These are phyloP conservation scores for Stegostoma tigrinum DNA, from an alignment of 2,113 vertebrate species.

Conservation along the genomic window DNA sequence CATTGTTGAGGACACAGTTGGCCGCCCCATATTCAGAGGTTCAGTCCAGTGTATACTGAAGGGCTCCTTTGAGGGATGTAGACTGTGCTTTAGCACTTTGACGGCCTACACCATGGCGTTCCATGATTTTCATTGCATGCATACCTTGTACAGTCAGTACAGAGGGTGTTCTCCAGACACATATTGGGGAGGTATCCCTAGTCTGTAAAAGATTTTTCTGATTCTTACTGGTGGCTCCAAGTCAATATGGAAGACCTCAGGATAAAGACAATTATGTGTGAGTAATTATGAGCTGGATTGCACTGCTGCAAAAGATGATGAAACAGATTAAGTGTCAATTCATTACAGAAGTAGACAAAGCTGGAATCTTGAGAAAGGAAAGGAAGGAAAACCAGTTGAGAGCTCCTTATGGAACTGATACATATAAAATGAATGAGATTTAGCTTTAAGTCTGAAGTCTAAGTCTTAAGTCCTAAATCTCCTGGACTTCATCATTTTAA, in stretches of 20 bases:
- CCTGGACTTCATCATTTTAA: not conserved
- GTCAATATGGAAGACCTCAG: not conserved
- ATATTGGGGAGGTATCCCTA: not conserved
- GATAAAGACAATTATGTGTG: not conserved
- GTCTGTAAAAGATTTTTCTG: not conserved
- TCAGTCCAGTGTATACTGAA: not conserved
- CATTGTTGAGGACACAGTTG: not conserved
- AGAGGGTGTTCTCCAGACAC: not conserved
- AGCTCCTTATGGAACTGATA: not conserved
- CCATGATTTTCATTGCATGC: not conserved
- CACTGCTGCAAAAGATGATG: not conserved
- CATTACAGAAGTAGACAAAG: not conserved
- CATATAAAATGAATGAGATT: not conserved
- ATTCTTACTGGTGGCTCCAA: not conserved
- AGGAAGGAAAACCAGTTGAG: not conserved
- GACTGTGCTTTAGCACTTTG: not conserved
- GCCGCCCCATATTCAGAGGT: not conserved
- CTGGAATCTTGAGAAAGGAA: not conserved
- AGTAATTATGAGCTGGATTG: not conserved
- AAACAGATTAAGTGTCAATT: not conserved
- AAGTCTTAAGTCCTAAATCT: not conserved
- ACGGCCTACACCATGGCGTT: not conserved
- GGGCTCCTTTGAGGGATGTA: not conserved
- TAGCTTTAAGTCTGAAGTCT: not conserved
- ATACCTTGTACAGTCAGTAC: not conserved